Percentiles rank a stretch among this genome's conserved stretches.
These are phyloP conservation scores for Drosophila lacicola DNA, from an alignment of 2,888 invertebrate species.

Conservation along the genomic window DNA sequence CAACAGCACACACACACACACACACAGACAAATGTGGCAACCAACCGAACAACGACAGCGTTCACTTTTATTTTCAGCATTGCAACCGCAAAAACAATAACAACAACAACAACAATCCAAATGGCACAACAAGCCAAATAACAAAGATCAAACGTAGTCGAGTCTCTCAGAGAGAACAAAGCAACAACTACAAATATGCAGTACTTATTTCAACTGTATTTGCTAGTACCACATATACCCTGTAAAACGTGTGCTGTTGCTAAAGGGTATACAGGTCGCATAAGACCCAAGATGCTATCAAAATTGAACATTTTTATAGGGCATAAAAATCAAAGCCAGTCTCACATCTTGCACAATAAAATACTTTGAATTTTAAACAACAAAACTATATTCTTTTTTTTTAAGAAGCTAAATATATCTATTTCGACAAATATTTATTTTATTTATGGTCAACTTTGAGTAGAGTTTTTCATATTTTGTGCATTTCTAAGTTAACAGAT, in stretches of 20 bases:
- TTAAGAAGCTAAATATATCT: too few species aligned
- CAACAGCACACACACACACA: conserved; percentile 14
- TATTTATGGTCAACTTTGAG: too few species aligned
- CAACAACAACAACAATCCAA: conserved; percentile 34
- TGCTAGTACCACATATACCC: conserved; percentile 23
- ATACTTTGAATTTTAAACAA: too few species aligned
- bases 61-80: conserved; percentile 74
- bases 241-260: neutral
- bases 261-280: neutral
- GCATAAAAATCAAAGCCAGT: too few species aligned
- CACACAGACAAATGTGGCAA: conserved; percentile 38
- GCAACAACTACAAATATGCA: conserved; percentile 24
- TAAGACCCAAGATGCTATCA: neutral
- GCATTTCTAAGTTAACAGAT: too few species aligned
- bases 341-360: too few species aligned
- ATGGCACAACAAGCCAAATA: conserved; percentile 67
- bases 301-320: too few species aligned
- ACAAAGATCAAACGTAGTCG: conserved; percentile 68
- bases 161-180: conserved; percentile 48
- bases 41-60: conserved; percentile 32
- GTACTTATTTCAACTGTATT: conserved; percentile 26
- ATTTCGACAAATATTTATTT: too few species aligned
- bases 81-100: conserved; percentile 58
- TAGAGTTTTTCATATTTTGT: too few species aligned
- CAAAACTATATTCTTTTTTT: too few species aligned